Conservation (phyloP, 1,140 invertebrate genomes). For the Riptortus pedestris region DNA sequence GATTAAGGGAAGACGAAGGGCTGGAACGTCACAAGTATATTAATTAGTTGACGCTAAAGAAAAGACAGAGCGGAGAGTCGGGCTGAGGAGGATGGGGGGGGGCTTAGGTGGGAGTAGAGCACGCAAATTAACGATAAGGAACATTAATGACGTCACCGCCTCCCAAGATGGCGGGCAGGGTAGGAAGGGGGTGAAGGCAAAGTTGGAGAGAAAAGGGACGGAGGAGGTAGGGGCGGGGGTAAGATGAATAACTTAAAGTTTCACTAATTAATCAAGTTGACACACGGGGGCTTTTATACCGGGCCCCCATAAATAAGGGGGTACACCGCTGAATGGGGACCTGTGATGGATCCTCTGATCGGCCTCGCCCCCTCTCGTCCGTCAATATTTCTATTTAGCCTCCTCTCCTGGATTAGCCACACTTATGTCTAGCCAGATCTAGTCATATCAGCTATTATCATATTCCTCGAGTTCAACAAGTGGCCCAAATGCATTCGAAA, state of each 20-base stretch:
- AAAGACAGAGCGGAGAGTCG: neutral
- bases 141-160: slow-evolving; percentile 12
- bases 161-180: slow-evolving; percentile 5
- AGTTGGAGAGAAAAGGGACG: slow-evolving; percentile 1
- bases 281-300: slow-evolving; percentile 15
- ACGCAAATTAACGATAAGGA: slow-evolving; percentile 20
- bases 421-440: too few species aligned
- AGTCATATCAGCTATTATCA: too few species aligned
- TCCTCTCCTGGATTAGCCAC: neutral
- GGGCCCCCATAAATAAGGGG: neutral
- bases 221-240: slow-evolving; percentile 1
- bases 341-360: neutral
- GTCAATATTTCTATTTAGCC: neutral
- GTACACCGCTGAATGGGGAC: neutral
- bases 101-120: neutral
- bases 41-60: slow-evolving; percentile 8
- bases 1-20: too few species aligned
- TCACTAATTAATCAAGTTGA: slow-evolving; percentile 22
- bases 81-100: neutral
- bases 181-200: neutral
- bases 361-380: neutral
- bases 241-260: slow-evolving; percentile 22
- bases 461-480: too few species aligned
- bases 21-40: slow-evolving; percentile 14
- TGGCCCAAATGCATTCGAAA: too few species aligned